Percentiles rank a stretch among this genome's conserved stretches.
These are phyloP conservation scores for Siniperca undulata DNA, from an alignment of 2,797 vertebrate species.

Conservation along the genomic window DNA sequence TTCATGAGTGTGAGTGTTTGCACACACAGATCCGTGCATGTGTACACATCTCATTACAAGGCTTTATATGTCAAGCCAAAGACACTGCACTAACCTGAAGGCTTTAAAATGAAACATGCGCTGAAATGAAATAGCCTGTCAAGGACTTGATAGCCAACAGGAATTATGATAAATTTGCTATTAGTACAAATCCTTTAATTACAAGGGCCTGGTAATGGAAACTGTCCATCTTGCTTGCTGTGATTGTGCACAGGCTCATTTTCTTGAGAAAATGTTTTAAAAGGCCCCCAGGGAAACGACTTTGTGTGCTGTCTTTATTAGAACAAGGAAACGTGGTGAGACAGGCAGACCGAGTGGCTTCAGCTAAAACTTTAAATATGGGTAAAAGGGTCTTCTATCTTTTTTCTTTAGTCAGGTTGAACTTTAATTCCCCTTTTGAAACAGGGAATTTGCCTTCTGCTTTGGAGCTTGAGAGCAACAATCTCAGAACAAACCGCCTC, in stretches of 20 bases:
- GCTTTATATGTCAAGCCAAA: slow-evolving; percentile 69
- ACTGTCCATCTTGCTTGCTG: slow-evolving; percentile 81
- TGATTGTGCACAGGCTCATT: slow-evolving; percentile 76
- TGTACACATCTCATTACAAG: slow-evolving; percentile 54
- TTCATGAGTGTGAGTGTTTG: background rate
- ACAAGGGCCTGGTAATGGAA: slow-evolving; percentile 82
- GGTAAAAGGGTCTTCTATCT: slow-evolving; percentile 24
- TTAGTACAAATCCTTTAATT: slow-evolving; percentile 85
- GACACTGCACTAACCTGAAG: slow-evolving; percentile 71
- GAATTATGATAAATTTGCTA: slow-evolving; percentile 84
- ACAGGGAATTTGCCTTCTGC: slow-evolving; percentile 6
- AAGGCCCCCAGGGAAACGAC: slow-evolving; percentile 47
- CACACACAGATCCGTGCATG: background rate
- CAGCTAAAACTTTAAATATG: slow-evolving; percentile 42
- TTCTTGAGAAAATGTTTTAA: slow-evolving; percentile 75
- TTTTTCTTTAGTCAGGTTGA: slow-evolving; percentile 23
- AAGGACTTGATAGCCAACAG: slow-evolving; percentile 69
- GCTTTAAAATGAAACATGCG: slow-evolving; percentile 75
- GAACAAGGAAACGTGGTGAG: slow-evolving; percentile 48
- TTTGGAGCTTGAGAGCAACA: background rate
- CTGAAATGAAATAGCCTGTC: slow-evolving; percentile 82
- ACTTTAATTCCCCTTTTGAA: slow-evolving; percentile 38
- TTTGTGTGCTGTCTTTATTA: slow-evolving; percentile 61
- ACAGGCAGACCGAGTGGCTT: slow-evolving; percentile 22
- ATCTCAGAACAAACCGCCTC: background rate